These are phyloP conservation scores for Gephyroberyx darwinii DNA, from an alignment of 2,797 vertebrate species.

Conservation along the genomic window DNA sequence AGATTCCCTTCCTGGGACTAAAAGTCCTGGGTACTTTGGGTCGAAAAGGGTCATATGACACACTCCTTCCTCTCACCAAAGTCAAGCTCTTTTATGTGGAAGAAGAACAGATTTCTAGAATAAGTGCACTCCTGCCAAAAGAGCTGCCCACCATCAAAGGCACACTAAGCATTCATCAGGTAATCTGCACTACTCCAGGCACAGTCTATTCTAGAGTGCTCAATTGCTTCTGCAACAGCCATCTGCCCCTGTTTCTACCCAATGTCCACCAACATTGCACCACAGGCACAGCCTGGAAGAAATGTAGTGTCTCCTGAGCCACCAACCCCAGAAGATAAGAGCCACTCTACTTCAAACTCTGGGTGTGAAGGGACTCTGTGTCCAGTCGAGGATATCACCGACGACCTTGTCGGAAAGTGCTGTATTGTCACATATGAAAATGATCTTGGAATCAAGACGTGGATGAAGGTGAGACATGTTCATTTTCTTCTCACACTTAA, in stretches of 20 bases:
- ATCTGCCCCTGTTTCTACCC: conserved; percentile 9
- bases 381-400: neutral
- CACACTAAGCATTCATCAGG: conserved; percentile 12
- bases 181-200: conserved; percentile 8
- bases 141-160: conserved; percentile 12
- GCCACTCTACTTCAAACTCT: neutral
- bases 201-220: conserved; percentile 12
- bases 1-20: too few relatives aligned
- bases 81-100: neutral
- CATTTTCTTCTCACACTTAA: too few relatives aligned
- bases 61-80: too few relatives aligned
- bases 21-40: too few relatives aligned
- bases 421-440: neutral
- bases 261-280: conserved; percentile 13
- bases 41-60: too few relatives aligned
- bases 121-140: conserved; percentile 5
- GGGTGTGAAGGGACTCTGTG: conserved; percentile 1
- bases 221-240: conserved; percentile 8
- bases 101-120: conserved; percentile 3
- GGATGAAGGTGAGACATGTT: neutral
- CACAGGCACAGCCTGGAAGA: neutral
- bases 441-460: conserved; percentile 23
- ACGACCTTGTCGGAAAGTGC: conserved; percentile 19
- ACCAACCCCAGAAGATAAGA: too few relatives aligned
- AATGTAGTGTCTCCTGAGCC: neutral